Percentiles rank a stretch among this genome's conserved stretches.
Evolutionary conservation across 2,888 invertebrate species (phyloP).

Genomic region (Apamea epomidion): DNA sequence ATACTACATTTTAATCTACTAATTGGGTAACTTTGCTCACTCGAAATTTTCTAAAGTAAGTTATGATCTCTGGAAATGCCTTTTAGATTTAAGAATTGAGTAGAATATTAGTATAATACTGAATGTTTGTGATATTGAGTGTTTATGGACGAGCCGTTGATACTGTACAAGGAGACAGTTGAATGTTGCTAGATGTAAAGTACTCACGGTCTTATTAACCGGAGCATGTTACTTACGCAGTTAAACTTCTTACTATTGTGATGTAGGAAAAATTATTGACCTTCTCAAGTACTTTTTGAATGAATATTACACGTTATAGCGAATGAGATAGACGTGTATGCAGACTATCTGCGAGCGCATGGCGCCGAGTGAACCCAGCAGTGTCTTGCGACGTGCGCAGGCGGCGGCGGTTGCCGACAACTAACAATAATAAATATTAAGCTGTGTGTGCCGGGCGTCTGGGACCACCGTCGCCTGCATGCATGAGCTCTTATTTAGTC

Average conservation of each 20-base stretch:
- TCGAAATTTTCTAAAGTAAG: slow-evolving; percentile 64
- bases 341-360: slow-evolving; percentile 2
- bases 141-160: slow-evolving; percentile 54
- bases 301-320: slow-evolving; percentile 16
- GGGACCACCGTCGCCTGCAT: slow-evolving; percentile 10
- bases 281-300: slow-evolving; percentile 36
- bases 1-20: slow-evolving; percentile 40
- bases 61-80: slow-evolving; percentile 86
- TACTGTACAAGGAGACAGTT: slow-evolving; percentile 48
- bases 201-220: slow-evolving; percentile 50
- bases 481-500: slow-evolving; percentile 32
- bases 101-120: slow-evolving; percentile 74
- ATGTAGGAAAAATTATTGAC: slow-evolving; percentile 27
- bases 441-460: slow-evolving; percentile 17
- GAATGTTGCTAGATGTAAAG: slow-evolving; percentile 47
- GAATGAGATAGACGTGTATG: slow-evolving; percentile 15
- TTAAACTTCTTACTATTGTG: slow-evolving; percentile 36
- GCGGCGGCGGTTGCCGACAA: neutral
- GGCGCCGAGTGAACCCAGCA: slow-evolving; percentile 15
- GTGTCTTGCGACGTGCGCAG: slow-evolving; percentile 29
- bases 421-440: slow-evolving; percentile 34
- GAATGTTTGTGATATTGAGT: slow-evolving; percentile 82
- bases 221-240: slow-evolving; percentile 54
- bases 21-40: slow-evolving; percentile 65
- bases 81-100: slow-evolving; percentile 79